Evolutionary conservation across 2,113 vertebrate species (phyloP).

Genomic region (Cottus gobio): DNA sequence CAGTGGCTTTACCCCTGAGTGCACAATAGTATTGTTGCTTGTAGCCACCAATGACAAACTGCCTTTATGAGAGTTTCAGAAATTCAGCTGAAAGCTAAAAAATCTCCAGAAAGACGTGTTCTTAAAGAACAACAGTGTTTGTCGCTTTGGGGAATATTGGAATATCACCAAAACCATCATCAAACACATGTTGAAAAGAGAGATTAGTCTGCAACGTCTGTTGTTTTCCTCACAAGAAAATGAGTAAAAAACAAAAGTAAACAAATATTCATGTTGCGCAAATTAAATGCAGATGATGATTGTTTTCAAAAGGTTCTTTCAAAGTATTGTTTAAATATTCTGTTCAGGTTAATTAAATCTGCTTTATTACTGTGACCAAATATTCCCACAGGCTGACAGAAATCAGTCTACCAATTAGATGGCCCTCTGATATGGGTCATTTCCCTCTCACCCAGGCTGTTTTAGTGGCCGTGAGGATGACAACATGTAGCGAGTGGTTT

Average conservation of each 20-base stretch:
- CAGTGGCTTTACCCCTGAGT: not conserved
- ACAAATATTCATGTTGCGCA: not conserved
- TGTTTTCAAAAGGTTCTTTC: not conserved
- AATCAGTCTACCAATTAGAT: conserved; percentile 32
- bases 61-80: not conserved
- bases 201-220: not conserved
- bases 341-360: conserved; percentile 25
- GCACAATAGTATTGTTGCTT: not conserved
- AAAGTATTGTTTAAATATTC: not conserved
- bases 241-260: not conserved
- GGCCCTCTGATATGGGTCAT: conserved; percentile 4
- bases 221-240: not conserved
- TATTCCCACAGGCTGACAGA: conserved; percentile 22
- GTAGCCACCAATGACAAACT: not conserved
- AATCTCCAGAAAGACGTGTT: not conserved
- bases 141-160: not conserved
- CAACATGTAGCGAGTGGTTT: not conserved
- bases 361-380: conserved; percentile 10
- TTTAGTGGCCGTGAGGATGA: not conserved
- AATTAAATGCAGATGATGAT: not conserved
- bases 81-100: not conserved
- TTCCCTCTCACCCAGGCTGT: conserved; percentile 1
- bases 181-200: not conserved
- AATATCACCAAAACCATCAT: not conserved
- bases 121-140: not conserved